Evolutionary conservation across 2,113 vertebrate species (phyloP).

Genomic region (Chloropsis cyanopogon): DNA sequence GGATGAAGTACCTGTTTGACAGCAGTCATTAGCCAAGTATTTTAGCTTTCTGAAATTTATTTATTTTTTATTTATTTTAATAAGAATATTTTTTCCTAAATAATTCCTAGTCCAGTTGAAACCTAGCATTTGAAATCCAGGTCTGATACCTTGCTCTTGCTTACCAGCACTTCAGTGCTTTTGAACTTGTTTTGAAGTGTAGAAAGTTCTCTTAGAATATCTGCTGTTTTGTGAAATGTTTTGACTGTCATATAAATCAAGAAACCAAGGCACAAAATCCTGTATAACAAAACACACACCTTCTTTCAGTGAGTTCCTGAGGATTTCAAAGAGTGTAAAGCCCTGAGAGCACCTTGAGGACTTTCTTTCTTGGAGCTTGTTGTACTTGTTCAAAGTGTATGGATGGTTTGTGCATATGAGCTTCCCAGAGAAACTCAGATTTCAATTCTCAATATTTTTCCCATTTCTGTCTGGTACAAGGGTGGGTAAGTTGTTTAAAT

Average conservation of each 20-base stretch:
- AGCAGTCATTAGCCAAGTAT: background rate
- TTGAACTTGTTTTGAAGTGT: background rate
- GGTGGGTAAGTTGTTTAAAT: background rate
- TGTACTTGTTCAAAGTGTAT: background rate
- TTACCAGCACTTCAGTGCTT: background rate
- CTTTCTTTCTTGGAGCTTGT: background rate
- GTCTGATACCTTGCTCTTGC: background rate
- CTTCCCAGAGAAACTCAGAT: background rate
- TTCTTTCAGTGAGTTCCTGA: background rate
- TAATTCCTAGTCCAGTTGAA: background rate
- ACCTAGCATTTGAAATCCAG: background rate
- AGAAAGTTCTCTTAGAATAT: background rate
- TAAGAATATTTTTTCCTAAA: background rate
- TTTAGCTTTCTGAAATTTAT: background rate
- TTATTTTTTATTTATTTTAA: background rate
- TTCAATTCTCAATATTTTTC: background rate
- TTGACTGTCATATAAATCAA: background rate
- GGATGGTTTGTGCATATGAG: background rate
- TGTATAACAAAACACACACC: background rate
- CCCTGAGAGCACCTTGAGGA: background rate
- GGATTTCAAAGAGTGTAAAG: background rate
- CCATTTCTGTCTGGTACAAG: background rate
- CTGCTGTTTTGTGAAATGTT: background rate
- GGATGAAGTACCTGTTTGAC: background rate
- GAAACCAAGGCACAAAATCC: background rate